A percentile compares a stretch with the other conserved stretches of the same genome.
Evolutionary conservation across 2,113 vertebrate genomes (phyloP).

Genomic region (Burhinus oedicnemus): DNA sequence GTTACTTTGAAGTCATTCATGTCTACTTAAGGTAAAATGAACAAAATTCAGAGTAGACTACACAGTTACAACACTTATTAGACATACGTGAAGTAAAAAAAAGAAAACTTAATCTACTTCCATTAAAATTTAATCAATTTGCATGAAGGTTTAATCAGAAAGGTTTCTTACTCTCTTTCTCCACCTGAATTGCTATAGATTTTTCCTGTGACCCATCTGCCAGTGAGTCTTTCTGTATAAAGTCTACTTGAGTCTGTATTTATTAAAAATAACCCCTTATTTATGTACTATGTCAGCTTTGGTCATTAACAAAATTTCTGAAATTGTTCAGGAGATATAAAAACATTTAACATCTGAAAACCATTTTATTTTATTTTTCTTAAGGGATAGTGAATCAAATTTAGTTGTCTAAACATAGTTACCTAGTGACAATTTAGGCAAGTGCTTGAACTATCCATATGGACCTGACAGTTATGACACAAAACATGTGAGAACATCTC

Average conservation of each 20-base stretch:
- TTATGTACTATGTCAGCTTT: not conserved
- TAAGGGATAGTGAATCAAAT: not conserved
- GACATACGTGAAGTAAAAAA: not conserved
- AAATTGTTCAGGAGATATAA: not conserved
- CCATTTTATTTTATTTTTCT: rapidly evolving
- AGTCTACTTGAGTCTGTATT: not conserved
- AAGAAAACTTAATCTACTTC: not conserved
- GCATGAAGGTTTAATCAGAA: not conserved
- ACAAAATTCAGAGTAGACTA: not conserved
- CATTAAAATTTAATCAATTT: not conserved
- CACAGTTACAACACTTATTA: not conserved
- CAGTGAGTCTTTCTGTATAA: not conserved
- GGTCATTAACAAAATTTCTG: not conserved
- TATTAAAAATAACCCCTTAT: not conserved
- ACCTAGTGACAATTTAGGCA: not conserved
- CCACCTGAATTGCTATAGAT: not conserved
- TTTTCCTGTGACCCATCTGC: not conserved
- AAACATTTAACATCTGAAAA: not conserved
- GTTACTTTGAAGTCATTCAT: not conserved
- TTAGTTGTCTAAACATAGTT: not conserved
- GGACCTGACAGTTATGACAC: not conserved
- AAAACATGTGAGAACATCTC: not conserved
- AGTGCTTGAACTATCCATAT: not conserved
- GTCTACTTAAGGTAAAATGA: not conserved
- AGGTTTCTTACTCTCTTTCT: not conserved